Evolutionary conservation across 2,888 invertebrate genomes (phyloP), one percentile per base, ranked within the genome.

Genomic region (Achlya flavicornis): DNA sequence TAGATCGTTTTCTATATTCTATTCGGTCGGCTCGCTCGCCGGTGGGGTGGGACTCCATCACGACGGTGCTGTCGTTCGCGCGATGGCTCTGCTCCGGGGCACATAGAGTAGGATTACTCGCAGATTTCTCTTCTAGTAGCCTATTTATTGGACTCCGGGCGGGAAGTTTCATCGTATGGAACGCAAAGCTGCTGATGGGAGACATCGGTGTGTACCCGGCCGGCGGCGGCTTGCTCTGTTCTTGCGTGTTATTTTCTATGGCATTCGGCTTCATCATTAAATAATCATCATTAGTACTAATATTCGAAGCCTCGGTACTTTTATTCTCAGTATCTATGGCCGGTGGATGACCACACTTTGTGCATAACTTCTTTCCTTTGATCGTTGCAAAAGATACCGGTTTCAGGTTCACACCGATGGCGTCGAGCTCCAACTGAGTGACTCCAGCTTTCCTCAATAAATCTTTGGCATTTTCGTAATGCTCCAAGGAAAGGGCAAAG

Each of bases 401-500:
- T 69, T 82, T 77, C 66, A 89, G 72, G 64, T 89, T 89, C 32
- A 85, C 84, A 67, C 90, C 81, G 46, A 91, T 84, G 0, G 90
- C 92, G 65, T 94, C 90, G 8, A 94, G 77, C 74, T 95, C 95
- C n/a, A 87, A 84, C 68, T 92, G 92, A 7, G 94, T 94, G 1
- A 95, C 93, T 4, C 95, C 95, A 0, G 95, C 94, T 76, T 92
- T 94, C 58, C 94, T 89, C 38, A 96, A 78, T 59, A 96, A 84
- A 77, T 96, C 96, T 76, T 96, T 96, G 60, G 97, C 96, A 82
- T 97, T 97, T 85, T 97, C 97, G 80, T 97, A 97, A 70, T 97
- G 95, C 77, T 96, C 96, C 38, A 97, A 87, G 0, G 97, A 97
- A 74, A 97, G 94, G 64, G 97, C 96, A 85, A 97, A 97, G 79